phyloP scores from a whole-genome alignment of 2,797 vertebrate genomes.

The Myioborus melanocephalus region DNA sequence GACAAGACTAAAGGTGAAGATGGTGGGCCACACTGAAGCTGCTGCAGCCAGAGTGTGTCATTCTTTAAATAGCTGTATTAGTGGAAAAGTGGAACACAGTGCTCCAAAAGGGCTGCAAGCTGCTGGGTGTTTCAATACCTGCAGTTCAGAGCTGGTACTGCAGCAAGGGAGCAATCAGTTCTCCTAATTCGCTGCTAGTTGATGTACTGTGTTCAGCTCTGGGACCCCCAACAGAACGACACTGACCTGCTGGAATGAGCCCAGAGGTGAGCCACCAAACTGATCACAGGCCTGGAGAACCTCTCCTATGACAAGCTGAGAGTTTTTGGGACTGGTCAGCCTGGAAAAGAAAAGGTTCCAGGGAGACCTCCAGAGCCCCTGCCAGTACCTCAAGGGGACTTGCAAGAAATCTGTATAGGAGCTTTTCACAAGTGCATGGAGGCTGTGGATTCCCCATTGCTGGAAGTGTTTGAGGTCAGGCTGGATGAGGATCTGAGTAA shows the following conservation, averaged over 20 bases:
- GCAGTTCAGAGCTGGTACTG: background rate
- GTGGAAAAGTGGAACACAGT: background rate
- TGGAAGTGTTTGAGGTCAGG: background rate
- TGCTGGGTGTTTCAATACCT: background rate
- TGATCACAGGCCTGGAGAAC: background rate
- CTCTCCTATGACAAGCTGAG: background rate
- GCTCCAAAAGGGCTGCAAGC: background rate
- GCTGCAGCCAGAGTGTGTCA: background rate
- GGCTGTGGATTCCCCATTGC: fast-evolving
- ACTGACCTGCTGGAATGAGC: background rate
- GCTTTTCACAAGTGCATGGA: background rate
- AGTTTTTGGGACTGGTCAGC: background rate
- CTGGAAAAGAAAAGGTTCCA: background rate
- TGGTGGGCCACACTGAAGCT: background rate
- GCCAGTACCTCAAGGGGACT: no score
- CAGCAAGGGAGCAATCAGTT: background rate
- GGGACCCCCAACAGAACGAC: background rate
- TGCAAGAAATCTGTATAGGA: background rate
- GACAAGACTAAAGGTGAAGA: background rate
- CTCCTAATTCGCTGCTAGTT: background rate
- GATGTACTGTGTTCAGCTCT: background rate
- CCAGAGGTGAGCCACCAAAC: background rate
- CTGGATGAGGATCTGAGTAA: background rate
- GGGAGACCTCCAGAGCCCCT: background rate
- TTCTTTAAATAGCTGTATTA: background rate